phyloP scores from a whole-genome alignment of 2,888 invertebrate genomes.

The Cheiracanthium punctorium region DNA sequence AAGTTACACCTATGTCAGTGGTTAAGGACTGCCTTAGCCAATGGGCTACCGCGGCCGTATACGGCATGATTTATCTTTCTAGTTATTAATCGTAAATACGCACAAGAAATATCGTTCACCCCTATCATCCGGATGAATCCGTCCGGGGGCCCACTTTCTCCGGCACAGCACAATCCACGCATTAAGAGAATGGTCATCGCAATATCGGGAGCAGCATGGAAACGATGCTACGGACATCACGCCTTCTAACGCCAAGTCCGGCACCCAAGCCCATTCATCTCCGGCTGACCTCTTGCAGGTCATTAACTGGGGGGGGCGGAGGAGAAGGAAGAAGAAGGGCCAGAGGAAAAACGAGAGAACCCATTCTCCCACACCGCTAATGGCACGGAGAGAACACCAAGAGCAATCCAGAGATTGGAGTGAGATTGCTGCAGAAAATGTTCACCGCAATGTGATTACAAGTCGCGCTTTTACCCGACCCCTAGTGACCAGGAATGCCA shows the following conservation, averaged over 20 bases:
- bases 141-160: not conserved
- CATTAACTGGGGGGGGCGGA: slow-evolving; percentile 29
- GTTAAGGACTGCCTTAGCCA: too few relatives aligned
- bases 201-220: slow-evolving; percentile 50
- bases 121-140: not conserved
- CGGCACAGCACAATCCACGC: too few relatives aligned
- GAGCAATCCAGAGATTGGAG: slow-evolving; percentile 66
- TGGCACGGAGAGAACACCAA: slow-evolving; percentile 59
- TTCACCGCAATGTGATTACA: slow-evolving; percentile 67
- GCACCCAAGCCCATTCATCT: slow-evolving; percentile 55
- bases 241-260: slow-evolving; percentile 31
- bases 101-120: too few relatives aligned
- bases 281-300: slow-evolving; percentile 58
- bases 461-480: slow-evolving; percentile 63
- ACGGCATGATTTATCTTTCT: too few relatives aligned
- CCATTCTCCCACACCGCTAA: slow-evolving; percentile 58
- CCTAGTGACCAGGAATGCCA: slow-evolving; percentile 64
- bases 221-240: slow-evolving; percentile 46
- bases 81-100: too few relatives aligned
- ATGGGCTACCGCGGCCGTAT: too few relatives aligned
- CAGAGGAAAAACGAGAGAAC: slow-evolving; percentile 30
- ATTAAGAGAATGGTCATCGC: slow-evolving; percentile 58
- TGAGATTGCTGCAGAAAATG: slow-evolving; percentile 57
- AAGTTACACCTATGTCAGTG: too few relatives aligned
- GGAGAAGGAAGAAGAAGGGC: not conserved